Evolutionary conservation across 1,140 invertebrate genomes (phyloP).

Genomic region (Reticulitermes speratus): DNA sequence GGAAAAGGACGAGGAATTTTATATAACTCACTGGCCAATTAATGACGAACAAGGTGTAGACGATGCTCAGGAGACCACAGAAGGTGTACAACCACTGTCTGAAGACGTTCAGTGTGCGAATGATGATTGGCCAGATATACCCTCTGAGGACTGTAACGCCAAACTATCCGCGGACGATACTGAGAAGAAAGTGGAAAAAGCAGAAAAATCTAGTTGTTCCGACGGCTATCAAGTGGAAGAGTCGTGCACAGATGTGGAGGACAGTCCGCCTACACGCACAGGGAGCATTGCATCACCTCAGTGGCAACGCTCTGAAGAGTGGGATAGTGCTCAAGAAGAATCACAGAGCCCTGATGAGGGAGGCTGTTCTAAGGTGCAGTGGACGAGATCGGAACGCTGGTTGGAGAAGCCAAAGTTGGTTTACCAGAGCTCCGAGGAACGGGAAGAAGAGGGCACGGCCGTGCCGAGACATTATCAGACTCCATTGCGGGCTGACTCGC

Average conservation of each 20-base stretch:
- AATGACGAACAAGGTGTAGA: too few relatives aligned
- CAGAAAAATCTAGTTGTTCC: too few relatives aligned
- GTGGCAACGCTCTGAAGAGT: conserved; percentile 43
- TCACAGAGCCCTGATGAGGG: conserved; percentile 53
- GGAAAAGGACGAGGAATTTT: conserved; percentile 30
- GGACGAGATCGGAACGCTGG: conserved; percentile 31
- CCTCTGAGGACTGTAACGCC: too few relatives aligned
- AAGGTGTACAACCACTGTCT: too few relatives aligned
- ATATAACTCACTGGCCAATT: conserved; percentile 5
- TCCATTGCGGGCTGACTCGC: conserved; percentile 50
- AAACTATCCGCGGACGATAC: too few relatives aligned
- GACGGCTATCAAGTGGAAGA: too few relatives aligned
- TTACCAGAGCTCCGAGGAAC: conserved; percentile 70
- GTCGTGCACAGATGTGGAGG: not conserved
- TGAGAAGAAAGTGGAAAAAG: too few relatives aligned
- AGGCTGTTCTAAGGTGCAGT: not conserved
- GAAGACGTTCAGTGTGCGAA: too few relatives aligned
- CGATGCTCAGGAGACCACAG: too few relatives aligned
- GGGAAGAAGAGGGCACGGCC: conserved; percentile 54
- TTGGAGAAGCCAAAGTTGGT: conserved; percentile 49
- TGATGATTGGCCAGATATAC: too few relatives aligned
- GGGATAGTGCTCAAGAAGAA: conserved; percentile 49
- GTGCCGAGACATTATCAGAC: conserved; percentile 29
- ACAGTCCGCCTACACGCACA: not conserved
- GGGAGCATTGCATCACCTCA: conserved; percentile 42